phyloP scores from a whole-genome alignment of 2,888 invertebrate species.

The Coenonympha glycerion region DNA sequence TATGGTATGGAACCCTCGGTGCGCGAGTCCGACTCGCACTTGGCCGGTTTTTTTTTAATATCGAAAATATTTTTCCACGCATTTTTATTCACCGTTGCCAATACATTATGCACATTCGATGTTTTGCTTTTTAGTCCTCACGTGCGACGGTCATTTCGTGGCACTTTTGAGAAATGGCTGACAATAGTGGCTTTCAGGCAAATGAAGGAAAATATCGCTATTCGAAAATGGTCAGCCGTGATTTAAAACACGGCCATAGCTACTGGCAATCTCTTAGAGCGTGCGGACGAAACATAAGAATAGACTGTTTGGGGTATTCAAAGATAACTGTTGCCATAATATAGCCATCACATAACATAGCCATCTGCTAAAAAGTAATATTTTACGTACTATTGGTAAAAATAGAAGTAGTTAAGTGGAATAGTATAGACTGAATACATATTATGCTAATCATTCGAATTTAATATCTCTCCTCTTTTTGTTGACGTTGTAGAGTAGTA shows the following conservation, averaged over 20 bases:
- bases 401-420: too few relatives aligned
- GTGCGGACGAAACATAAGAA: constrained; percentile 12
- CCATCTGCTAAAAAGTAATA: too few relatives aligned
- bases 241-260: constrained; percentile 34
- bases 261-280: neutral
- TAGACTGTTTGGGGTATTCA: too few relatives aligned
- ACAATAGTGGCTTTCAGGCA: constrained; percentile 61
- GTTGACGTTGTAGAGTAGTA: too few relatives aligned
- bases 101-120: constrained; percentile 17
- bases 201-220: constrained; percentile 37
- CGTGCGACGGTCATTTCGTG: constrained; percentile 16
- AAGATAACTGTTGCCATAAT: too few relatives aligned
- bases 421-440: too few relatives aligned
- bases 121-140: constrained; percentile 22
- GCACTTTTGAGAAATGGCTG: constrained; percentile 28
- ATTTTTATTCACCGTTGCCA: constrained; percentile 14
- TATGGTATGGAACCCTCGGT: too few relatives aligned
- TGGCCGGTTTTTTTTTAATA: constrained; percentile 2
- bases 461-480: too few relatives aligned
- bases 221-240: constrained; percentile 10
- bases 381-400: too few relatives aligned
- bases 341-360: too few relatives aligned
- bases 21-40: too few relatives aligned
- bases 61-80: constrained; percentile 9
- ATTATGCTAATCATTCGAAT: too few relatives aligned